Base-by-base conservation (phyloP, 1,140 invertebrate species). In the Pectinophora gossypiella region DNA sequence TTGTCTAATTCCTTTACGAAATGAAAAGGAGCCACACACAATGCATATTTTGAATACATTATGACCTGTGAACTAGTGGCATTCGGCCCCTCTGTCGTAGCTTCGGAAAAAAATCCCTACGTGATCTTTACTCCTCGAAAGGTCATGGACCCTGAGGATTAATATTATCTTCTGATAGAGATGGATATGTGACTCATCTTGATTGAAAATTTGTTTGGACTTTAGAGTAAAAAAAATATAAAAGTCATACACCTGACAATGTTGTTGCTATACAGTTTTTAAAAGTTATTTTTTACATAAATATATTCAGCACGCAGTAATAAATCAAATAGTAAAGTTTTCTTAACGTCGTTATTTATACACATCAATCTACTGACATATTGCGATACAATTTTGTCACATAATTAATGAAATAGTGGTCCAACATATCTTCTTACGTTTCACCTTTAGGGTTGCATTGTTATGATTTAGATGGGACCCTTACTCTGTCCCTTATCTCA, bases 11-110 rank as follows among this genome's bases (percentile, higher is more conserved):
- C 60, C 57, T 56, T 56, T 38, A 45, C 60, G 54, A 55, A 57
- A 55, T 59, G 19, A 44, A 69, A 65, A 61, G 55, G 69, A 70
- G 56, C 56, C 66, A 65, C 67, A 68, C 67, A 79, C 79, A 85
- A 85, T 75, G 73, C 76, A 77, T 84, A 76, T 82, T 81, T 79
- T 80, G 78, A 76, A 82, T 85, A 72, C 64, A 73, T 83, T 79
- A 80, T 71, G 71, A 73, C 73, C 77, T 81, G 78, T 82, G 78
- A 82, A 81, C 76, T 75, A 64, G 60, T 75, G 72, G 65, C 56
- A 57, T 72, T 65, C 56, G 21, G 69, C 64, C 21, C 72, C 64
- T 75, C 81, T 81, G 77, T 81, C 63, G 44, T 63, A 42, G 64
- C 35, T 54, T 38, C 36, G 7, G 56, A 48, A 61, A 61, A 72